phyloP scores from a whole-genome alignment of 2,888 invertebrate genomes.

The Hypercompe scribonia region DNA sequence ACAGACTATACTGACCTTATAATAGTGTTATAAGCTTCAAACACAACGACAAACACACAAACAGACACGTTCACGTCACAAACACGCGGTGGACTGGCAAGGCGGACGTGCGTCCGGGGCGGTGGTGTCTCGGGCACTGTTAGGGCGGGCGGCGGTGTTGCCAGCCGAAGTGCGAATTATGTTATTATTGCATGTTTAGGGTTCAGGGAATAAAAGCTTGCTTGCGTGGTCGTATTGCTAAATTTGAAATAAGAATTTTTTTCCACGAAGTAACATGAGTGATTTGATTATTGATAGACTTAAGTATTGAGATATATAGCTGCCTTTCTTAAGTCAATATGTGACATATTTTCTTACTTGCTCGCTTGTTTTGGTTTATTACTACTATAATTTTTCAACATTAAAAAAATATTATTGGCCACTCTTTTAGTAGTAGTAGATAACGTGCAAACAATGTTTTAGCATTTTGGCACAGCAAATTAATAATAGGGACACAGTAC shows the following conservation, averaged over 20 bases:
- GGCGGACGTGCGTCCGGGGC: conserved; percentile 67
- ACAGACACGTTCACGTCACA: conserved; percentile 59
- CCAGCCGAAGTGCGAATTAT: conserved; percentile 52
- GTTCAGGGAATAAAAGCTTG: conserved; percentile 26
- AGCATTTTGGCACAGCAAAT: too few species aligned
- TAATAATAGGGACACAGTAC: too few species aligned
- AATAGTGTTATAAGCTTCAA: conserved; percentile 9
- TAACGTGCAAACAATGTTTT: too few species aligned
- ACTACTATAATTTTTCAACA: too few species aligned
- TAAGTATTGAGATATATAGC: not conserved
- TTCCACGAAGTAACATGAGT: not conserved
- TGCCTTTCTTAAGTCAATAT: not conserved
- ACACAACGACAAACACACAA: conserved; percentile 56
- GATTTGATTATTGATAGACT: not conserved
- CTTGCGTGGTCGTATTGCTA: conserved; percentile 5
- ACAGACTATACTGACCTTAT: conserved; percentile 19
- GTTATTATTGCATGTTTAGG: conserved; percentile 43
- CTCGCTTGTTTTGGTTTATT: not conserved
- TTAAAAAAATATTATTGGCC: too few species aligned
- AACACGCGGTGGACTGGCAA: conserved; percentile 65
- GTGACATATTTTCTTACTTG: not conserved
- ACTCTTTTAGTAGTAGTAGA: too few species aligned
- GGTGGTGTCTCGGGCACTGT: conserved; percentile 66
- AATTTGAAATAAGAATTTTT: not conserved
- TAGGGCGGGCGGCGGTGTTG: conserved; percentile 67